These are phyloP conservation scores for Leiothrix lutea DNA, from an alignment of 2,113 vertebrate species.

Conservation along the genomic window DNA sequence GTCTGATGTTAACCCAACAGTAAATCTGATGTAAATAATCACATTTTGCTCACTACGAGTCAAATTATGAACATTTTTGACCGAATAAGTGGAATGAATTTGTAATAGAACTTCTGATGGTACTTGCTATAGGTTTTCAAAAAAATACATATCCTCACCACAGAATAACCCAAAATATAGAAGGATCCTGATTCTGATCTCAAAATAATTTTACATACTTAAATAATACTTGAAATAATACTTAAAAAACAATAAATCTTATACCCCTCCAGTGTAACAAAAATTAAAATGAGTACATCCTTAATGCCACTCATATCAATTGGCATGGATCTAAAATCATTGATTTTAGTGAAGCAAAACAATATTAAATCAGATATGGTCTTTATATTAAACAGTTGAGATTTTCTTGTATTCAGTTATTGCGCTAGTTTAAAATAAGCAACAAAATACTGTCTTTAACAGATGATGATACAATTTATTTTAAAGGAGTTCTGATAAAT, in stretches of 20 bases:
- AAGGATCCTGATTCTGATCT: neutral
- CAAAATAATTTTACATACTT: neutral
- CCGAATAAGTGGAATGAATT: neutral
- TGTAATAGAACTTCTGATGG: neutral
- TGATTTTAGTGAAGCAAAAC: neutral
- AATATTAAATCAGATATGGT: neutral
- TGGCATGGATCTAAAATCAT: neutral
- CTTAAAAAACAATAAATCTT: neutral
- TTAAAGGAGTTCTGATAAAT: neutral
- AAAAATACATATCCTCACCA: neutral
- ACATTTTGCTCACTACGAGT: neutral
- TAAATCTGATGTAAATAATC: neutral
- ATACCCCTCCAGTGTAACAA: neutral
- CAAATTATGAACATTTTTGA: neutral
- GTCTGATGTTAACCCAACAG: neutral
- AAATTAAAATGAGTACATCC: neutral
- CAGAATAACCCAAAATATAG: neutral
- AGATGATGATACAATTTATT: neutral
- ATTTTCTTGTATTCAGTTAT: too few relatives aligned
- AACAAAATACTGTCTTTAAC: neutral
- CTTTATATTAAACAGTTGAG: too few relatives aligned
- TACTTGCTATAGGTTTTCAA: neutral
- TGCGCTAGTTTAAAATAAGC: neutral
- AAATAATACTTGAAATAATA: neutral
- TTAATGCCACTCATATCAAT: neutral